Evolutionary conservation across 2,888 invertebrate species (phyloP).

Genomic region (Zygaena filipendulae): DNA sequence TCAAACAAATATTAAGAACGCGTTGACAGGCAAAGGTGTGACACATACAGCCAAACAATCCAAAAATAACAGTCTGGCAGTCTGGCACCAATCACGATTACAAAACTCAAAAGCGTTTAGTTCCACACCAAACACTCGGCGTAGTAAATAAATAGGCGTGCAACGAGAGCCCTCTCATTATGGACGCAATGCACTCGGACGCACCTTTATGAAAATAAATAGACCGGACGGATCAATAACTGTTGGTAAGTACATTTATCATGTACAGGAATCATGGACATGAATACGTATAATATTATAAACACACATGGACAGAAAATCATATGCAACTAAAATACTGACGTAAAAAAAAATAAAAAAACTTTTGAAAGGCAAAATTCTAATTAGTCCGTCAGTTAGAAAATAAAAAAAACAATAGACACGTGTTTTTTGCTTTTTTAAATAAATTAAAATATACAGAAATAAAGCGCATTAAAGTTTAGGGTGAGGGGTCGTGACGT

Average conservation of each 20-base stretch:
- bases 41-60: constrained; percentile 30
- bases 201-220: constrained; percentile 40
- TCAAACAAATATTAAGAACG: constrained; percentile 18
- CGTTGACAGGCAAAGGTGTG: constrained; percentile 32
- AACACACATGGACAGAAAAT: no score
- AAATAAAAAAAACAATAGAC: no score
- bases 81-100: constrained; percentile 31
- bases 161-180: constrained; percentile 19
- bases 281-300: no score
- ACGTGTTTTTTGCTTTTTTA: no score
- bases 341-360: constrained; percentile 23
- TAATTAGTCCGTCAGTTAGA: no score
- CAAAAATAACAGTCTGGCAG: constrained; percentile 38
- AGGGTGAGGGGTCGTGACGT: no score
- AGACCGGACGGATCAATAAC: constrained; percentile 27
- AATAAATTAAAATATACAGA: no score
- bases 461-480: no score
- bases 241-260: constrained; percentile 21
- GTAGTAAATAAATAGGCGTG: constrained; percentile 23
- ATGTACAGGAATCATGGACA: no score
- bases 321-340: constrained; percentile 25
- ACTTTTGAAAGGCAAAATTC: no score
- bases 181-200: constrained; percentile 29
- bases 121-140: no score
- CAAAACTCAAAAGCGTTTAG: constrained; percentile 22